Evolutionary conservation across 1,140 invertebrate genomes (phyloP).

Genomic region (Drosophila trapezifrons): DNA sequence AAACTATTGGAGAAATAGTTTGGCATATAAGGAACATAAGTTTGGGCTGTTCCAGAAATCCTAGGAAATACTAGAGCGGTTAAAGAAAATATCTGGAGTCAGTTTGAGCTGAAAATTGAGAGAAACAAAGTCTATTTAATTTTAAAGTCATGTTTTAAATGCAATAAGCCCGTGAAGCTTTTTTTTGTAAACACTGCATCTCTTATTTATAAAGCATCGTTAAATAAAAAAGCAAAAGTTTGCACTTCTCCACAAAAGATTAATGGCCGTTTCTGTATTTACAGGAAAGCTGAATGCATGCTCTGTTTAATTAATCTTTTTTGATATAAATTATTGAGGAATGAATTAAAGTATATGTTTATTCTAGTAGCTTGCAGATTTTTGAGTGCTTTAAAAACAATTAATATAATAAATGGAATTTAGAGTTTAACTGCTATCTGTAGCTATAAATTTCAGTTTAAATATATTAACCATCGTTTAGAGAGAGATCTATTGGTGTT

Average conservation of each 20-base stretch:
- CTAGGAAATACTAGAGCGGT: neutral
- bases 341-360: neutral
- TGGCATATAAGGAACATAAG: constrained; percentile 1
- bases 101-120: too few relatives aligned
- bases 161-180: neutral
- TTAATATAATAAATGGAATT: neutral
- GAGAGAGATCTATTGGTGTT: too few relatives aligned
- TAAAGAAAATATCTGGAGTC: neutral
- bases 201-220: neutral
- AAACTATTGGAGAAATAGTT: constrained; percentile 67
- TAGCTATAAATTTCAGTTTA: neutral
- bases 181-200: neutral
- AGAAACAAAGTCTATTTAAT: neutral
- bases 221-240: constrained; percentile 11
- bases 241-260: constrained; percentile 11
- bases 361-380: neutral
- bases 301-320: constrained; percentile 12
- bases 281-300: constrained; percentile 5
- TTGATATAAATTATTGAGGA: constrained; percentile 2
- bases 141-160: neutral
- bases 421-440: too few relatives aligned
- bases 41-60: constrained; percentile 26
- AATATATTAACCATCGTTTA: neutral
- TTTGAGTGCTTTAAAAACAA: too few relatives aligned
- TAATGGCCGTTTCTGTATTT: constrained; percentile 11